Conservation (phyloP, 2,888 invertebrate genomes). For the Thymelicus lineola region DNA sequence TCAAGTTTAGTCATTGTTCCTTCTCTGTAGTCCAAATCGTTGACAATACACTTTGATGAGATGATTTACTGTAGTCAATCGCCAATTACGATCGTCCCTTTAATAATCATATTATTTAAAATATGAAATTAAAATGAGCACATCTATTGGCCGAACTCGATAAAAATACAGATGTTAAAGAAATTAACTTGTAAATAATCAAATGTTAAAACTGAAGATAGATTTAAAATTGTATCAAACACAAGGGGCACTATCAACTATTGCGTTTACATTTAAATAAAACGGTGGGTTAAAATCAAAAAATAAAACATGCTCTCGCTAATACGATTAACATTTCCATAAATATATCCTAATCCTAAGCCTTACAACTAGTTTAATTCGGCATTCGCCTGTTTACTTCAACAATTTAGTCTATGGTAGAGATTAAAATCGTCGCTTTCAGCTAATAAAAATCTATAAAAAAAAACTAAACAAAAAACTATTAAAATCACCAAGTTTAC, state of each 20-base stretch:
- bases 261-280: conserved; percentile 55
- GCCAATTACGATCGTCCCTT: conserved; percentile 55
- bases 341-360: conserved; percentile 52
- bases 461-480: conserved; percentile 58
- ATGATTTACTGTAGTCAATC: conserved; percentile 60
- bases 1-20: conserved; percentile 63
- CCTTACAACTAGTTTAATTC: conserved; percentile 46
- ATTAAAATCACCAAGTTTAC: conserved; percentile 57
- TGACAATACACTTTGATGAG: conserved; percentile 55
- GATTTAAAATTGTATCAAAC: conserved; percentile 45
- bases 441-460: conserved; percentile 69
- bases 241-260: conserved; percentile 1
- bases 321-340: conserved; percentile 57
- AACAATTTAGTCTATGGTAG: conserved; percentile 67
- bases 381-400: conserved; percentile 74
- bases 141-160: conserved; percentile 53
- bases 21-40: conserved; percentile 59
- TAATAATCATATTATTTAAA: conserved; percentile 70
- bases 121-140: conserved; percentile 67
- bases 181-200: conserved; percentile 60
- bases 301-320: conserved; percentile 78
- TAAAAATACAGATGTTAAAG: conserved; percentile 46
- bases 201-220: conserved; percentile 70
- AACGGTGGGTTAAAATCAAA: conserved; percentile 68
- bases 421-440: conserved; percentile 78